Evolutionary conservation across 2,888 invertebrate species (phyloP).

Genomic region (Glyphotaelius pellucidus): DNA sequence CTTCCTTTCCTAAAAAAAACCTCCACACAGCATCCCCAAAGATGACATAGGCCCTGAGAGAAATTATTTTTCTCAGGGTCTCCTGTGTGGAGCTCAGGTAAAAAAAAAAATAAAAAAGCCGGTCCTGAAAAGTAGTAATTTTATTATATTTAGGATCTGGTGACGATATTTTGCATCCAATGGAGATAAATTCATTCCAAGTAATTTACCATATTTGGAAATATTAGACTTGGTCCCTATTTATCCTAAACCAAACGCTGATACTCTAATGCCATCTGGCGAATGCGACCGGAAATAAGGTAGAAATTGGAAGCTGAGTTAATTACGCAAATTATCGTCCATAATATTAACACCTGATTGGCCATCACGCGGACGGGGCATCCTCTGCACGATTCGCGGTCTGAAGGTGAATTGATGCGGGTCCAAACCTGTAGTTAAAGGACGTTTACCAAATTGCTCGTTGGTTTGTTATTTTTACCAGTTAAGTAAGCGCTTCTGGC

Average conservation of each 20-base stretch:
- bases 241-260: not conserved
- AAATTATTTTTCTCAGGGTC: no score
- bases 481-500: no score
- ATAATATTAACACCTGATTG: not conserved
- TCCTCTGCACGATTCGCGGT: constrained; percentile 11
- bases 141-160: not conserved
- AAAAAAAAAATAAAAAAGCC: no score
- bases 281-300: not conserved
- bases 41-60: no score
- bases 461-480: not conserved
- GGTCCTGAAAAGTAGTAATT: not conserved
- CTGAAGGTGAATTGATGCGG: not conserved
- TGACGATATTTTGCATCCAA: not conserved
- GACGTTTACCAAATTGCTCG: not conserved
- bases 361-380: not conserved
- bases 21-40: no score
- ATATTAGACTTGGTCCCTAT: not conserved
- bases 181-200: no score
- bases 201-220: not conserved
- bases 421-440: not conserved
- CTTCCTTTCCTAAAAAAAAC: no score
- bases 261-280: not conserved
- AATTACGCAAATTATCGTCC: constrained; percentile 15
- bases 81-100: no score
- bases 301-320: not conserved